These are phyloP conservation scores for Oncorhynchus nerka DNA, from an alignment of 2,113 vertebrate genomes.

Conservation along the genomic window DNA sequence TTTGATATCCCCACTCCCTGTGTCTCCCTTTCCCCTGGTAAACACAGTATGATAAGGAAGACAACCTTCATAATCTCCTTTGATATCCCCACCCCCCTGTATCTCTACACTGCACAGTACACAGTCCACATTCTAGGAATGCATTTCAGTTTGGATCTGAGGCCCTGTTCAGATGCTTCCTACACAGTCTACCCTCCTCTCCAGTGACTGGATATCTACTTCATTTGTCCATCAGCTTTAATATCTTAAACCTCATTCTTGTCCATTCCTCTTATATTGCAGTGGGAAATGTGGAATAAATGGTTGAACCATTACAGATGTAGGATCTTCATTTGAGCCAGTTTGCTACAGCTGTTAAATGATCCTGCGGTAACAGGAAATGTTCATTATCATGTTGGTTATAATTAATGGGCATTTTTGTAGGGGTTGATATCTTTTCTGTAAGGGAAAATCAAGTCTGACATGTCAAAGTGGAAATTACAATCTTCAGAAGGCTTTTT, in stretches of 20 bases:
- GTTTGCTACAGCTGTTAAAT: too few species aligned
- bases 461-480: neutral
- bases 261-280: neutral
- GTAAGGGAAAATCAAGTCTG: too few species aligned
- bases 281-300: neutral
- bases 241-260: neutral
- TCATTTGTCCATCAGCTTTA: constrained; percentile 23
- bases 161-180: constrained; percentile 41
- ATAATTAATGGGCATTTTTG: too few species aligned
- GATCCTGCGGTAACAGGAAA: too few species aligned
- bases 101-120: constrained; percentile 13
- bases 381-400: too few species aligned
- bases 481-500: too few species aligned
- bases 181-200: constrained; percentile 42
- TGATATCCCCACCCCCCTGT: constrained; percentile 1
- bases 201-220: constrained; percentile 35
- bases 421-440: too few species aligned
- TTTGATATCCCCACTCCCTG: constrained; percentile 26
- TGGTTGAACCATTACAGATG: neutral
- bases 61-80: constrained; percentile 45
- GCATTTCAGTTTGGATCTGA: constrained; percentile 46
- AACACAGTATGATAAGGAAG: constrained; percentile 46
- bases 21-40: too few species aligned
- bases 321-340: too few species aligned
- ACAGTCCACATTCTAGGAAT: constrained; percentile 28